Evolutionary conservation across 1,140 invertebrate genomes (phyloP).

Genomic region (Telenomus remus): DNA sequence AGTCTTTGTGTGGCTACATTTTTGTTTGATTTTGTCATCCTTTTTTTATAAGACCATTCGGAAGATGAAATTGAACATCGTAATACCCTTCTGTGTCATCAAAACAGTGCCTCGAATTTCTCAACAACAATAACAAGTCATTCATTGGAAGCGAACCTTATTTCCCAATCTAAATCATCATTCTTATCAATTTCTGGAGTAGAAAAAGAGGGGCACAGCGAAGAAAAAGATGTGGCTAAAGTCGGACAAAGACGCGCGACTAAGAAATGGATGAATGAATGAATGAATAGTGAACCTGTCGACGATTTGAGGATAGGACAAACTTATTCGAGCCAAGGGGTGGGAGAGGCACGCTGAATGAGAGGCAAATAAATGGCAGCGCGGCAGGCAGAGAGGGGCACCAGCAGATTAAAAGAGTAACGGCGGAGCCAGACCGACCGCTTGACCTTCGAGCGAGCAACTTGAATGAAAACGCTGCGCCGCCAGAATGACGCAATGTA

Average conservation of each 20-base stretch:
- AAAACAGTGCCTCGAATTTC: too few relatives aligned
- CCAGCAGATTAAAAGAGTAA: constrained; percentile 44
- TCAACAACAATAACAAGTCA: neutral
- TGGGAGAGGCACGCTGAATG: constrained; percentile 43
- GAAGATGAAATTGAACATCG: too few relatives aligned
- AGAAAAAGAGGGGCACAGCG: constrained; percentile 14
- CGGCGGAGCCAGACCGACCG: constrained; percentile 64
- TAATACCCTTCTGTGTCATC: too few relatives aligned
- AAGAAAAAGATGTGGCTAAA: constrained; percentile 18
- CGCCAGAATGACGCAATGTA: constrained; percentile 67
- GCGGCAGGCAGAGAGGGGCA: constrained; percentile 8
- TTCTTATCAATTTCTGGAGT: constrained; percentile 20
- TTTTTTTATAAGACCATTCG: too few relatives aligned
- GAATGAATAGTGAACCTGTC: constrained; percentile 63
- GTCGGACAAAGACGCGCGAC: constrained; percentile 38
- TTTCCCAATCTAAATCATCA: neutral
- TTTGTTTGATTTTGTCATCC: too few relatives aligned
- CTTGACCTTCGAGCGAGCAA: constrained; percentile 73
- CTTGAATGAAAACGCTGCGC: constrained; percentile 71
- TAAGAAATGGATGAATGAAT: constrained; percentile 64
- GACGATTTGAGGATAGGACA: constrained; percentile 25
- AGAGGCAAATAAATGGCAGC: constrained; percentile 38
- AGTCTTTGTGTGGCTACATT: too few relatives aligned
- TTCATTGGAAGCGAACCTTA: neutral
- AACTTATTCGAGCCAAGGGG: neutral